Conservation (phyloP, 1,140 invertebrate species). For the Drosophila mauritiana region DNA sequence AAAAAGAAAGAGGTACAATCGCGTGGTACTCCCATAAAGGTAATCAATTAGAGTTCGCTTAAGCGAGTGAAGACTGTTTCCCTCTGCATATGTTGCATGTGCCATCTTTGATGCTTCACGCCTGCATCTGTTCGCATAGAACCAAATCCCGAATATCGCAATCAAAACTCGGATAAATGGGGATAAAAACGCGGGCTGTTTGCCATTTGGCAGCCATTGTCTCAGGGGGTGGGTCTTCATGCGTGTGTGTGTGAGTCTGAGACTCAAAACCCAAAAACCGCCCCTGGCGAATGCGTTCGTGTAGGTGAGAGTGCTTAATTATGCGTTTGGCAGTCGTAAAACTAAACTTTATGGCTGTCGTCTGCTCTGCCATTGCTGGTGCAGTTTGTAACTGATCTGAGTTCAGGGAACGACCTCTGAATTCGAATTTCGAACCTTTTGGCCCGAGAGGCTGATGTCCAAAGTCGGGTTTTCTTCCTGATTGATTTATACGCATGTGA, state of each 20-base stretch:
- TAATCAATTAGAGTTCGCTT: neutral
- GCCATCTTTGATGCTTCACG: slow-evolving; percentile 51
- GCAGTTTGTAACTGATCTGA: slow-evolving; percentile 33
- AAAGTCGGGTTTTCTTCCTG: slow-evolving; percentile 25
- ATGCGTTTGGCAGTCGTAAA: slow-evolving; percentile 75
- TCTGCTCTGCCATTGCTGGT: slow-evolving; percentile 30
- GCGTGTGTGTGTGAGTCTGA: neutral
- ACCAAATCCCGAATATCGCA: slow-evolving; percentile 29
- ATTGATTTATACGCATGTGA: slow-evolving; percentile 79
- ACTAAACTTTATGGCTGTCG: slow-evolving; percentile 70
- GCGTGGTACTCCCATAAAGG: too few species aligned
- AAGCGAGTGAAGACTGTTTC: slow-evolving; percentile 1
- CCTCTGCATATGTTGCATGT: slow-evolving; percentile 8
- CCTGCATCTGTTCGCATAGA: slow-evolving; percentile 63
- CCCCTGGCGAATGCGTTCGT: slow-evolving; percentile 18
- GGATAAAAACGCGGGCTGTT: slow-evolving; percentile 47
- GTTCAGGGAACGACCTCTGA: slow-evolving; percentile 33
- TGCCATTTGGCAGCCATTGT: slow-evolving; percentile 42
- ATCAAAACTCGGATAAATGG: slow-evolving; percentile 48
- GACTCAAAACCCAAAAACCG: slow-evolving; percentile 25
- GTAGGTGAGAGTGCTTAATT: slow-evolving; percentile 70
- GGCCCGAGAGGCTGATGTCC: slow-evolving; percentile 10
- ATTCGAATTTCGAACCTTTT: slow-evolving; percentile 15
- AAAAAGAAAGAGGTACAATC: too few species aligned
- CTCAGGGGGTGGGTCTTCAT: slow-evolving; percentile 24